phyloP scores from a whole-genome alignment of 2,888 invertebrate genomes.

The Cheilosia urbana region DNA sequence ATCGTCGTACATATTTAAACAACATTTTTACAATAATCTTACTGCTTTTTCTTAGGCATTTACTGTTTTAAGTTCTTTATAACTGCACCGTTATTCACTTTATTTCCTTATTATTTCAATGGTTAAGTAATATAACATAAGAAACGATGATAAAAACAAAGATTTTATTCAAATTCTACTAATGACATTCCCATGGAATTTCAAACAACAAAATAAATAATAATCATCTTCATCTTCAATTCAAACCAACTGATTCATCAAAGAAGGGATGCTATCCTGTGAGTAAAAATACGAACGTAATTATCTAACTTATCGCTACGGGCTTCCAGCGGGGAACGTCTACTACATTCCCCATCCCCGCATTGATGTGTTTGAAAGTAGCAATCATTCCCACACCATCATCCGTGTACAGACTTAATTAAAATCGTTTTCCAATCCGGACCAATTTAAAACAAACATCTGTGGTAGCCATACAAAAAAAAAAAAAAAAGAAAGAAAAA shows the following conservation, averaged over 20 bases:
- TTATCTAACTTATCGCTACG: slow-evolving; percentile 60
- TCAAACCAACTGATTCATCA: slow-evolving; percentile 49
- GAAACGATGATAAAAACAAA: slow-evolving; percentile 16
- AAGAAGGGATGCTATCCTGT: slow-evolving; percentile 90
- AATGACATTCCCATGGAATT: slow-evolving; percentile 43
- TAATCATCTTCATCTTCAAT: slow-evolving; percentile 37
- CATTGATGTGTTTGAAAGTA: slow-evolving; percentile 56
- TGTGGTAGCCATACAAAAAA: slow-evolving; percentile 77
- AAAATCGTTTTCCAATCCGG: slow-evolving; percentile 63
- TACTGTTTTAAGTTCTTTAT: slow-evolving; percentile 39
- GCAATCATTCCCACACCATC: slow-evolving; percentile 45
- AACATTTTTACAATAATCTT: slow-evolving; percentile 12
- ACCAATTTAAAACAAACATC: slow-evolving; percentile 73
- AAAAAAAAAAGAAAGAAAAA: slow-evolving; percentile 21
- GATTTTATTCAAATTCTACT: slow-evolving; percentile 21
- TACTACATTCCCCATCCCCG: slow-evolving; percentile 18
- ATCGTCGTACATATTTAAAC: not conserved
- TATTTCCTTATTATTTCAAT: slow-evolving; percentile 28
- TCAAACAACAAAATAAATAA: slow-evolving; percentile 9
- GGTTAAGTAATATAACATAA: slow-evolving; percentile 49
- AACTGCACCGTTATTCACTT: slow-evolving; percentile 69
- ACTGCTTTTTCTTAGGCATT: slow-evolving; percentile 62
- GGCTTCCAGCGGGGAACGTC: slow-evolving; percentile 48
- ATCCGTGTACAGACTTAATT: slow-evolving; percentile 61
- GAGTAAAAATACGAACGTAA: slow-evolving; percentile 84